A percentile compares a stretch with the other conserved stretches of the same genome.
phyloP scores from a whole-genome alignment of 2,113 vertebrate genomes.

The Oenanthe melanoleuca region DNA sequence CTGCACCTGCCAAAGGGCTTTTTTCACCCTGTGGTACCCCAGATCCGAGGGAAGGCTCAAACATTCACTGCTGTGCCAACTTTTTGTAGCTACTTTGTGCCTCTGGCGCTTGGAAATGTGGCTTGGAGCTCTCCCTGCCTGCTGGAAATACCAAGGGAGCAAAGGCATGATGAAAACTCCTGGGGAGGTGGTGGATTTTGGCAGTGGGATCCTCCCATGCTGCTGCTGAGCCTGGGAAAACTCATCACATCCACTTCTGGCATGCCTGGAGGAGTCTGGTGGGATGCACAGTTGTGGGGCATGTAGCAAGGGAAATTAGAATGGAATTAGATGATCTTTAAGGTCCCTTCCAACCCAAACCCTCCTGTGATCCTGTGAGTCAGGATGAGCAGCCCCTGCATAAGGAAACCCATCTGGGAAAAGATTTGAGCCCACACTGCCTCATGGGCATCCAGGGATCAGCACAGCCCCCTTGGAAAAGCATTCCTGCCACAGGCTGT shows the following conservation, averaged over 20 bases:
- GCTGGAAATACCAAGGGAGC: neutral
- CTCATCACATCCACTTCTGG: neutral
- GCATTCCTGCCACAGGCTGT: neutral
- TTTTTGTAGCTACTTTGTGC: neutral
- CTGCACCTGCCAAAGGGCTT: neutral
- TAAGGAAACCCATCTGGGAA: neutral
- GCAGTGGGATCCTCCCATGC: neutral
- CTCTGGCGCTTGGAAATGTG: neutral
- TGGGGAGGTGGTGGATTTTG: neutral
- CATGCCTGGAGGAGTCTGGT: neutral
- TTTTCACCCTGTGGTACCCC: neutral
- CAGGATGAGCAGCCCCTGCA: neutral
- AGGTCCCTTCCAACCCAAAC: neutral
- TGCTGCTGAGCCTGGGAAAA: neutral
- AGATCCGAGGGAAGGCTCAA: neutral
- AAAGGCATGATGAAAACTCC: neutral
- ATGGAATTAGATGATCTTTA: neutral
- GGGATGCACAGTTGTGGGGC: neutral
- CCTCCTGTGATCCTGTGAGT: neutral
- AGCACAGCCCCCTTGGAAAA: neutral
- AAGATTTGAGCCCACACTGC: neutral
- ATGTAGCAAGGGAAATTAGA: neutral
- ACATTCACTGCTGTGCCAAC: rapidly evolving
- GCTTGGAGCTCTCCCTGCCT: neutral
- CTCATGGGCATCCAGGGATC: neutral